Evolutionary conservation across 2,888 invertebrate species (phyloP).

Genomic region (Drosophila pegasa): DNA sequence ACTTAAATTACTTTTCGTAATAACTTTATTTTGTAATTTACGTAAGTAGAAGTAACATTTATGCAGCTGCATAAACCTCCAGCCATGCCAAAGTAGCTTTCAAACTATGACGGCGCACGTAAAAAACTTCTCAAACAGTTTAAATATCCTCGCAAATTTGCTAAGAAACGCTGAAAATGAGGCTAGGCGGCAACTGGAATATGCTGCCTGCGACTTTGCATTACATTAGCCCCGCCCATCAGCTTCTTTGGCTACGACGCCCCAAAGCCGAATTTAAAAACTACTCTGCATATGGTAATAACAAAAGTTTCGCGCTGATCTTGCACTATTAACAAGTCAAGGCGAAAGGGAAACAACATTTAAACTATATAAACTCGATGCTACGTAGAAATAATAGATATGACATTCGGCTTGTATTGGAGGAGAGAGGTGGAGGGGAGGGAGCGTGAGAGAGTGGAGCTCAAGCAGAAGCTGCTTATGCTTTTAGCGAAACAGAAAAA

Average conservation of each 20-base stretch:
- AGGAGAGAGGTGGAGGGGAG: too few species aligned
- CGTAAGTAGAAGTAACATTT: slow-evolving; percentile 79
- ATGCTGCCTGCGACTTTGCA: slow-evolving; percentile 46
- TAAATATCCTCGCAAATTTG: slow-evolving; percentile 73
- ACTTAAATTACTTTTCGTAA: slow-evolving; percentile 78
- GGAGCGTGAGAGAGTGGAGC: neutral
- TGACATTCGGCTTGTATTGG: neutral
- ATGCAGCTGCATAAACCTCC: slow-evolving; percentile 74
- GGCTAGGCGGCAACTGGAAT: slow-evolving; percentile 32
- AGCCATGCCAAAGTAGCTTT: slow-evolving; percentile 69
- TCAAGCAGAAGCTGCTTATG: neutral
- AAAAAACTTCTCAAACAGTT: slow-evolving; percentile 64
- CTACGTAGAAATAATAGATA: neutral
- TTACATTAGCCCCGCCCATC: slow-evolving; percentile 34
- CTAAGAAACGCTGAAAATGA: slow-evolving; percentile 51
- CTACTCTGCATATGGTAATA: slow-evolving; percentile 49
- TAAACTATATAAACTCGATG: neutral
- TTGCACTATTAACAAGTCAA: slow-evolving; percentile 16
- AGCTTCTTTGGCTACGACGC: neutral
- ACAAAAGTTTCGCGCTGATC: slow-evolving; percentile 36
- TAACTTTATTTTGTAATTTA: slow-evolving; percentile 79
- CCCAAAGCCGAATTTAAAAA: slow-evolving; percentile 19
- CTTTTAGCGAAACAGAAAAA: neutral
- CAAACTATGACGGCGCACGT: slow-evolving; percentile 76
- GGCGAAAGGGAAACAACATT: neutral